phyloP scores from a whole-genome alignment of 2,888 invertebrate genomes.

The Allolobophora icterica region DNA sequence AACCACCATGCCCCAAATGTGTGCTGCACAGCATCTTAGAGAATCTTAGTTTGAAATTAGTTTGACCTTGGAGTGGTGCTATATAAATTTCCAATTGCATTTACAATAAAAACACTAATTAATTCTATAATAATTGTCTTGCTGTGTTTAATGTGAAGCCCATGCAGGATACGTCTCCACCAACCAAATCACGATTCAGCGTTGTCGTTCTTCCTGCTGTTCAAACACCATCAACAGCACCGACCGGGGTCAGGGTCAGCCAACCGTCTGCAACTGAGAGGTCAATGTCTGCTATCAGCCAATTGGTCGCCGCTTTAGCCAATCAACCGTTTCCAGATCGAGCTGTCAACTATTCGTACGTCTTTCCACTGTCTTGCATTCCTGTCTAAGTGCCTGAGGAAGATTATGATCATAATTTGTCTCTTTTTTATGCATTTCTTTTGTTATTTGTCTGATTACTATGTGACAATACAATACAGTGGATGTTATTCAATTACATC shows the following conservation, averaged over 20 bases:
- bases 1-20: too few relatives aligned
- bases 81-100: not conserved
- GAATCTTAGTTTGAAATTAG: too few relatives aligned
- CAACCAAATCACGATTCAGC: slow-evolving; percentile 59
- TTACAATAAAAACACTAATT: not conserved
- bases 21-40: too few relatives aligned
- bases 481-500: too few relatives aligned
- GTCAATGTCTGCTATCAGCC: slow-evolving; percentile 54
- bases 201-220: slow-evolving; percentile 59
- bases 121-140: not conserved
- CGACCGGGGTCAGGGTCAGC: slow-evolving; percentile 52
- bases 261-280: slow-evolving; percentile 57
- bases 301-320: slow-evolving; percentile 56
- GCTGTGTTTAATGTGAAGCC: slow-evolving; percentile 6
- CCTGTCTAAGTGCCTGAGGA: not conserved
- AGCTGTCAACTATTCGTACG: slow-evolving; percentile 59
- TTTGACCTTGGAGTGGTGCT: too few relatives aligned
- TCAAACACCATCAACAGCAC: slow-evolving; percentile 55
- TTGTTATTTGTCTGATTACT: too few relatives aligned
- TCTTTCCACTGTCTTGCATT: not conserved
- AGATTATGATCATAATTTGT: too few relatives aligned
- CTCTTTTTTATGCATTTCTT: too few relatives aligned
- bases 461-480: too few relatives aligned
- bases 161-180: slow-evolving; percentile 50
- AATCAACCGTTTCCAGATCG: slow-evolving; percentile 58